A percentile compares a stretch with the other conserved stretches of the same genome.
Evolutionary conservation across 1,140 invertebrate genomes (phyloP).

Genomic region (Hestina assimilis): DNA sequence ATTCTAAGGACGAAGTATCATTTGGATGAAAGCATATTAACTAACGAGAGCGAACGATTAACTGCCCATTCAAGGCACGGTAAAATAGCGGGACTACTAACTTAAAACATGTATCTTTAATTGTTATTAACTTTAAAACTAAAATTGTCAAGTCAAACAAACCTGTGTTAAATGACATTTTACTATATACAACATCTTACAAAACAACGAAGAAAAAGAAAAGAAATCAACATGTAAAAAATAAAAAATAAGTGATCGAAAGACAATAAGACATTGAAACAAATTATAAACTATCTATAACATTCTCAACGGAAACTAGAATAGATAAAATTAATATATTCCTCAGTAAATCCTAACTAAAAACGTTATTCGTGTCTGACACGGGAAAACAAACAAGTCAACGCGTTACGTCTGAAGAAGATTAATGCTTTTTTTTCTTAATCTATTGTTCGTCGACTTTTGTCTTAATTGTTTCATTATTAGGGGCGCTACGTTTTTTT

Average conservation of each 20-base stretch:
- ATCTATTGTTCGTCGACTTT: slow-evolving; percentile 21
- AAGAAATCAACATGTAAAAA: slow-evolving; percentile 23
- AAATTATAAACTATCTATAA: slow-evolving; percentile 29
- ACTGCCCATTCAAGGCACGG: too few species aligned
- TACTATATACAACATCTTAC: slow-evolving; percentile 8
- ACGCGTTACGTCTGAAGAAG: slow-evolving; percentile 51
- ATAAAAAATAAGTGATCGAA: too few species aligned
- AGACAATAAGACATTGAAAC: slow-evolving; percentile 18
- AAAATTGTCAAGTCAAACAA: too few species aligned
- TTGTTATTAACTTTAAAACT: too few species aligned
- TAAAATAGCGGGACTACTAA: too few species aligned
- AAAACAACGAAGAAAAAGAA: not conserved
- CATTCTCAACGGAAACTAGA: slow-evolving; percentile 26
- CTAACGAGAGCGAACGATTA: too few species aligned
- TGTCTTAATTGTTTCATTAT: slow-evolving; percentile 67
- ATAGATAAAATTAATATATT: slow-evolving; percentile 42
- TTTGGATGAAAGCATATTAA: too few species aligned
- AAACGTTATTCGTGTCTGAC: slow-evolving; percentile 58
- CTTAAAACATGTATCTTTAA: too few species aligned
- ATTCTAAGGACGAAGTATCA: too few species aligned
- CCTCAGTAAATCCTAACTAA: slow-evolving; percentile 33
- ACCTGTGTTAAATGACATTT: too few species aligned
- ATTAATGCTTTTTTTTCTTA: slow-evolving; percentile 50
- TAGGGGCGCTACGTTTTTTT: slow-evolving; percentile 16
- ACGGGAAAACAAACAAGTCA: slow-evolving; percentile 55